A percentile compares a stretch with the other conserved stretches of the same genome.
Evolutionary conservation across 2,113 vertebrate species (phyloP).

Genomic region (Forbesichthys agassizii): DNA sequence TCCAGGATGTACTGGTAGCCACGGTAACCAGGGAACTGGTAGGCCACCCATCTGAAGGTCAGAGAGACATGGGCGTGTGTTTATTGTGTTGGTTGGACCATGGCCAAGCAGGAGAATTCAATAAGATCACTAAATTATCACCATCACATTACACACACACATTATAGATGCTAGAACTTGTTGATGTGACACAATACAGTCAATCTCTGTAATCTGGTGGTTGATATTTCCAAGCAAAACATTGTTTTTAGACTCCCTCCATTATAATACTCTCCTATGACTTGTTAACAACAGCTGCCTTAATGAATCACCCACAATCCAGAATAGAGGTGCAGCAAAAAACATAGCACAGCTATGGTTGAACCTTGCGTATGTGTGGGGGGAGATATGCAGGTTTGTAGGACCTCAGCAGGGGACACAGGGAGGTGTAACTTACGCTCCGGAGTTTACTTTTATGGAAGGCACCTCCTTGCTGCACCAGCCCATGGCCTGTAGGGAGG

Average conservation of each 20-base stretch:
- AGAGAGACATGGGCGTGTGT: constrained; percentile 5
- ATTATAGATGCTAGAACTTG: background rate
- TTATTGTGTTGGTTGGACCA: background rate
- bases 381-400: background rate
- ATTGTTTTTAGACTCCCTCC: too few relatives aligned
- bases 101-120: background rate
- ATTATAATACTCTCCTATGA: too few relatives aligned
- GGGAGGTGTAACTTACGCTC: constrained; percentile 84
- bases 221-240: too few relatives aligned
- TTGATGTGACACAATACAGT: background rate
- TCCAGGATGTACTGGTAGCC: constrained; percentile 97
- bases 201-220: too few relatives aligned
- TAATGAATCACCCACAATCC: too few relatives aligned
- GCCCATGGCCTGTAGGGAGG: constrained; percentile 95
- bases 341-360: too few relatives aligned
- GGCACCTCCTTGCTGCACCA: constrained; percentile 95
- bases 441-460: constrained; percentile 92
- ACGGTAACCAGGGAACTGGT: constrained; percentile 96
- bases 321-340: too few relatives aligned
- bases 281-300: too few relatives aligned
- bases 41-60: constrained; percentile 89
- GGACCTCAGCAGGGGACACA: background rate
- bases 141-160: too few relatives aligned
- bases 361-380: too few relatives aligned
- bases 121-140: background rate